Base-by-base conservation (phyloP, 2,888 invertebrate genomes). In the Drosophila neoperkinsi region DNA sequence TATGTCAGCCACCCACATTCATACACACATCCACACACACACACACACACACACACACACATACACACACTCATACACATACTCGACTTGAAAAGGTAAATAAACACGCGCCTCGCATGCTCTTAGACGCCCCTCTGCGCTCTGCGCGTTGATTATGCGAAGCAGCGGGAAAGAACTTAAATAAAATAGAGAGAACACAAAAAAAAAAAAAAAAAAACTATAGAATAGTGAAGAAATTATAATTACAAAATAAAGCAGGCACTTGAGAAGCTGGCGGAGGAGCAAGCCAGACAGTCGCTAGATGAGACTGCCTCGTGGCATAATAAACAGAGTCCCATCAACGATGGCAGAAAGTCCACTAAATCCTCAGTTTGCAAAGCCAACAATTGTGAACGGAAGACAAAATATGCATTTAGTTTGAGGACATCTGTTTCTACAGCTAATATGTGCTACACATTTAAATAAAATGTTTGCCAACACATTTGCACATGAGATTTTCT, bases 161-260 rank as follows among this genome's bases (percentile, higher is more conserved):
- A 55, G 71, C 50, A 67, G 56, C 64, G 51, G 59, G 61, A 59
- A 52, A 53, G 10, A 69, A 62, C 64, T 69, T 53, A 38, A 53
- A 62, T 55, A 56, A 65, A 68, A 61, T 57, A 53, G 28, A 31
- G 10, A 53, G 16, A 63, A 43, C 33, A 55, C 33, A 16, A 53
- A 16, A 21, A 38, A 33, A 49, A 57, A 25, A 25, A 3, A 25
- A 25, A 28, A 46, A 50, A 57, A 56, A 36, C 34, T 10, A 9
- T 21, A 58, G 41, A 74, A 67, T 55, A 66, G 65, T 64, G 49
- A 71, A 81, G 69, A 70, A 81, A 85, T 88, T 85, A 88, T 85
- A 85, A 85, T 88, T 88, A 88, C 81, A 86, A 86, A 81, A 86
- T 86, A 88, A 88, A 76, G 63, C 86, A 73, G 84, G 71, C 81